Evolutionary conservation across 2,797 vertebrate genomes (phyloP).

Genomic region (Eulemur coronatus): DNA sequence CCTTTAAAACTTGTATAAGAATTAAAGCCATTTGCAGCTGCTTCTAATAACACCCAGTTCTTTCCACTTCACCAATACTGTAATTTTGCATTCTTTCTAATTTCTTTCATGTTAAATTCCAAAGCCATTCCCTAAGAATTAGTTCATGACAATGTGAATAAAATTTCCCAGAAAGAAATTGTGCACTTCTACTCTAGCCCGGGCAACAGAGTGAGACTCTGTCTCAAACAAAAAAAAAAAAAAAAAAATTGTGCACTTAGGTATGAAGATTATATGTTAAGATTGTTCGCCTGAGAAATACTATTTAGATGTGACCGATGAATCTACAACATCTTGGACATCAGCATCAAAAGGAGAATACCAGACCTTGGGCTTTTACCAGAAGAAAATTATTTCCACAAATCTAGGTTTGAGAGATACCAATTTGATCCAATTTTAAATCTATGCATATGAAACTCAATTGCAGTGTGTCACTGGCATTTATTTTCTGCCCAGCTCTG

Average conservation of each 20-base stretch:
- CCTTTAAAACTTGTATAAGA: not conserved
- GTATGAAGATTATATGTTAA: not conserved
- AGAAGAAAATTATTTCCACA: not conserved
- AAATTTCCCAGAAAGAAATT: not conserved
- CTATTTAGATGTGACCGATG: not conserved
- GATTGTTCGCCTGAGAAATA: not conserved
- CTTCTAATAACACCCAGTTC: not conserved
- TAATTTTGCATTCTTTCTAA: not conserved
- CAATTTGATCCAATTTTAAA: slow-evolving; percentile 20
- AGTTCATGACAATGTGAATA: not conserved
- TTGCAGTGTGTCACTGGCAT: not conserved
- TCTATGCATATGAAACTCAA: not conserved
- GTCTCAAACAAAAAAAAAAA: too few species aligned
- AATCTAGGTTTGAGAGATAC: slow-evolving; percentile 8
- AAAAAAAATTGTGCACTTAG: not conserved
- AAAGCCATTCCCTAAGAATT: not conserved
- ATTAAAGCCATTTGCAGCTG: not conserved
- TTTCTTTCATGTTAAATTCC: not conserved
- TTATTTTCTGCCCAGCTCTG: slow-evolving; percentile 40
- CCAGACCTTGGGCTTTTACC: not conserved
- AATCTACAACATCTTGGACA: not conserved
- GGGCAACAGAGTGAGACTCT: too few species aligned
- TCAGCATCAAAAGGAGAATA: not conserved
- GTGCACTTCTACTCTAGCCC: too few species aligned
- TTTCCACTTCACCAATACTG: not conserved